Evolutionary conservation across 2,113 vertebrate genomes (phyloP).

Genomic region (Protobothrops flavoviridis): DNA sequence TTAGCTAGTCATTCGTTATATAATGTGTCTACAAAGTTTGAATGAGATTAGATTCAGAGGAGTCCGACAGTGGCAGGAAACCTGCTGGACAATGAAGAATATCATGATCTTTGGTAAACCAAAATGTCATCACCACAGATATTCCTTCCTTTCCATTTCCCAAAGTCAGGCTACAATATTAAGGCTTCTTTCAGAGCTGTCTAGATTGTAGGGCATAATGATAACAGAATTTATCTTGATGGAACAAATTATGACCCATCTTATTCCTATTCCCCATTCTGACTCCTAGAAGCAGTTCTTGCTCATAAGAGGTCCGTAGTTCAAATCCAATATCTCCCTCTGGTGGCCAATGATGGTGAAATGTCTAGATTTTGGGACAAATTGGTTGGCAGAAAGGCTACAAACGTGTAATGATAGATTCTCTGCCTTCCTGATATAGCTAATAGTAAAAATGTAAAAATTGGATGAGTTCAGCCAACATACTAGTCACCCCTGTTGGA

Average conservation of each 20-base stretch:
- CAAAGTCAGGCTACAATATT: background rate
- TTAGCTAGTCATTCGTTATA: background rate
- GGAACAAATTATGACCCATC: background rate
- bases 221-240: background rate
- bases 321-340: slow-evolving; percentile 31
- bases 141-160: background rate
- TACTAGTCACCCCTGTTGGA: background rate
- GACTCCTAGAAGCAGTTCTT: background rate
- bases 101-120: background rate
- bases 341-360: slow-evolving; percentile 19
- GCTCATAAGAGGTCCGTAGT: background rate
- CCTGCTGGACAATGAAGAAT: background rate
- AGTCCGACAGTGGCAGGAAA: background rate
- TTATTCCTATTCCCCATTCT: background rate
- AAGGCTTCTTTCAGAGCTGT: background rate
- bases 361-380: background rate
- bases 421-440: background rate
- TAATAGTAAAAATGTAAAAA: background rate
- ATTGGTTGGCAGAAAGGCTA: background rate
- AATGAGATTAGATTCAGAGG: background rate
- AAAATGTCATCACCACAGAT: background rate
- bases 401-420: background rate
- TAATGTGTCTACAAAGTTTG: background rate
- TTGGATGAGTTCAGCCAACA: background rate
- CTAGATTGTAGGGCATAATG: background rate